Conservation (phyloP, 1,140 invertebrate genomes). For the Agrypnia vestita region DNA sequence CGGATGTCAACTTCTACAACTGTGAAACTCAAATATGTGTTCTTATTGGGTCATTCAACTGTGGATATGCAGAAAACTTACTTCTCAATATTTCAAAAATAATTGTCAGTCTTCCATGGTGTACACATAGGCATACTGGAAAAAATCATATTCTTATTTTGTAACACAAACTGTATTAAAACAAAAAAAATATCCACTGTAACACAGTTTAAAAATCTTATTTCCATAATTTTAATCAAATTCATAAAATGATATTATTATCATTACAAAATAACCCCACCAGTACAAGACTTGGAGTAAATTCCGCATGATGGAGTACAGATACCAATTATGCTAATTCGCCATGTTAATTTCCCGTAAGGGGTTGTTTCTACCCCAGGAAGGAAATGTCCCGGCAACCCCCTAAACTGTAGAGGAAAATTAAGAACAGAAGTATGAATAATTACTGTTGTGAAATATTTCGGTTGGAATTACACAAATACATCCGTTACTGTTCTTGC, state of each 20-base stretch:
- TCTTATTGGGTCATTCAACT: too few species aligned
- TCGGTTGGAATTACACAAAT: background rate
- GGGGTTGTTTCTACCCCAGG: constrained; percentile 50
- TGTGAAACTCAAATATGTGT: background rate
- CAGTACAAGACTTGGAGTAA: constrained; percentile 5
- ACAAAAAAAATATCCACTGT: too few species aligned
- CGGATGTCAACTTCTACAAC: constrained; percentile 16
- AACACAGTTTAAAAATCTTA: too few species aligned
- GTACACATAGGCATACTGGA: too few species aligned
- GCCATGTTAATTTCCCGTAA: constrained; percentile 59
- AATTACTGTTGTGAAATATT: constrained; percentile 45
- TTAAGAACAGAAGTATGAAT: constrained; percentile 41
- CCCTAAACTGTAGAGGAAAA: constrained; percentile 18
- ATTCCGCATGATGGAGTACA: constrained; percentile 51
- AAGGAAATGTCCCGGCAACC: constrained; percentile 56
- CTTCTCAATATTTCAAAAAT: too few species aligned
- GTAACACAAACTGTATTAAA: too few species aligned
- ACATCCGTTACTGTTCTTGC: background rate
- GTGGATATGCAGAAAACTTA: too few species aligned
- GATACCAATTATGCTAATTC: constrained; percentile 61
- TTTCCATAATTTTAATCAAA: constrained; percentile 26
- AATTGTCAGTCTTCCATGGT: too few species aligned
- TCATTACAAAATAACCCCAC: background rate
- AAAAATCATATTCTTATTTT: too few species aligned
- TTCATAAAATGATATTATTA: background rate